phyloP scores from a whole-genome alignment of 2,888 invertebrate species.

The Clivina fossor region DNA sequence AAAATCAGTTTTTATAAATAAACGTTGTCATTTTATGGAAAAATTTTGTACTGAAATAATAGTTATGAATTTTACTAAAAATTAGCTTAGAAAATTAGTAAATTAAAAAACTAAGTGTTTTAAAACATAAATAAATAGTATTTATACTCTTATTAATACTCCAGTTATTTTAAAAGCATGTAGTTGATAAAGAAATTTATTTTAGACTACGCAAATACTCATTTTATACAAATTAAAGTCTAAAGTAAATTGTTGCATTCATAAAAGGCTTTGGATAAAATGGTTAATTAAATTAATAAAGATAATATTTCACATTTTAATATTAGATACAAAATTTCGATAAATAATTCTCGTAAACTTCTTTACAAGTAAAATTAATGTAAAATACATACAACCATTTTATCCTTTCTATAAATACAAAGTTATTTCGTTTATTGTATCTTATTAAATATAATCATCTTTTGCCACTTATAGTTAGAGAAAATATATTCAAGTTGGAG shows the following conservation, averaged over 20 bases:
- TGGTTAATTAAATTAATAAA: constrained; percentile 11
- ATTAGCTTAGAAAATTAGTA: constrained; percentile 9
- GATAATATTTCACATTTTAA: constrained; percentile 14
- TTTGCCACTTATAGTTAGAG: too few species aligned
- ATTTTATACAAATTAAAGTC: background rate
- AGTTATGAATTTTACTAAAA: constrained; percentile 9
- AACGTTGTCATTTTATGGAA: constrained; percentile 3
- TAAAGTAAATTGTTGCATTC: constrained; percentile 9
- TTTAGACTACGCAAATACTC: constrained; percentile 3
- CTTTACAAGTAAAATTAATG: too few species aligned
- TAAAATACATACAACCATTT: too few species aligned
- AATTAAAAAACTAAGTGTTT: constrained; percentile 8
- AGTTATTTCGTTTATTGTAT: too few species aligned
- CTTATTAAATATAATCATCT: too few species aligned
- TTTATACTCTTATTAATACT: constrained; percentile 11
- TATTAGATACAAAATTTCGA: constrained; percentile 13
- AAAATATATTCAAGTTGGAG: too few species aligned
- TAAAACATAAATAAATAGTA: constrained; percentile 11
- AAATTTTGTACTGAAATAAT: constrained; percentile 14
- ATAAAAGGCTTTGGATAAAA: constrained; percentile 7
- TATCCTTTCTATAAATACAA: too few species aligned
- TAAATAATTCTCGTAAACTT: too few species aligned
- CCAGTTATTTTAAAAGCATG: constrained; percentile 2
- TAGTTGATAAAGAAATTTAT: constrained; percentile 7
- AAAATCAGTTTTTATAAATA: constrained; percentile 5